Base-by-base conservation (phyloP, 2,797 vertebrate species). In the Clarias pachynema region DNA sequence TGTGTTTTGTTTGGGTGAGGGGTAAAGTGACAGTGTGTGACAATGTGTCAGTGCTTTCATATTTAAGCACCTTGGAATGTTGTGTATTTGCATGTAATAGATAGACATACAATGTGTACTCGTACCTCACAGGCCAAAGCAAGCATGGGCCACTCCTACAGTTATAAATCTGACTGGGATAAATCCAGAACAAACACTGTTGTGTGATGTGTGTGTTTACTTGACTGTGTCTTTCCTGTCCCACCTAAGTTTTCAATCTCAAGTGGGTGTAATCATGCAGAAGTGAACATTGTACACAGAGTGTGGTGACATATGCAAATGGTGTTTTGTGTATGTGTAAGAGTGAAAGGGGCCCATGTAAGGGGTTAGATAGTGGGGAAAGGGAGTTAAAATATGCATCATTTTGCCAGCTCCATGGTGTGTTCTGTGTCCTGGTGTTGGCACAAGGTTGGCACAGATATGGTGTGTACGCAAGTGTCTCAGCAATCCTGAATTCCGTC, bases 111-210 rank as follows among this genome's bases (percentile, higher is more conserved):
- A 79, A 40, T 56, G 66, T 59, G 4, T 59, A 59, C 16, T 82
- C 31, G 26, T 72, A 40, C 68, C 56, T 40, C 14, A 82, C 49
- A 70, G 49, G 66, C 65, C 49, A 60, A 84, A 87, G 87, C 91
- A 87, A 86, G 69, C 15, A 84, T 73, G 89, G 90, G 84, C 72
- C 34, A 37, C 86, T 1, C 12, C 79, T 84, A 66, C 60, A 74
- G 79, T 91, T 29, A 34, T 89, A 89, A 93, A 91, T 91, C 87
- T 88, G 85, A 85, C 85, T 60, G 10, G 40, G n/a, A 91, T 85
- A 83, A 86, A 91, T 88, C 85, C 31, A 60, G 29, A 60, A 56
- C n/a, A 56, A 75, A 56, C 73, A 56, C 49, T 60, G 53, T 81
- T 65, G 16, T 85, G 31, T 72, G 81, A 59, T 68, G 62, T 57